Conservation (phyloP, 2,113 vertebrate genomes). For the Neodontobutis hainanensis region DNA sequence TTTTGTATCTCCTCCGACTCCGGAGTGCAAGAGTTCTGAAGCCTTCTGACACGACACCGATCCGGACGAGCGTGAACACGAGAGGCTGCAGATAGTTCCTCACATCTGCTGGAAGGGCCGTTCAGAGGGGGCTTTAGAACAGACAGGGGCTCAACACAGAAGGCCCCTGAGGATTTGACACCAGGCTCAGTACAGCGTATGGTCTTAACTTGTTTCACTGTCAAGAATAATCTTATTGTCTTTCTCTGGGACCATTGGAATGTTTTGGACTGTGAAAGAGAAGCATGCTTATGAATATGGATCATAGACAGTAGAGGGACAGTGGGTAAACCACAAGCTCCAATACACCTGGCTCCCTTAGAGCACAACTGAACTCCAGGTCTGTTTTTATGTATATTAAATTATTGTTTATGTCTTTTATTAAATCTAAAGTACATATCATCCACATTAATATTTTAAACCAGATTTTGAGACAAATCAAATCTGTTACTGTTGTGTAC, state of each 20-base stretch:
- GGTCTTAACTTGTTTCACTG: constrained; percentile 38
- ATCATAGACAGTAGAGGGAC: too few species aligned
- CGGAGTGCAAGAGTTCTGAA: constrained; percentile 40
- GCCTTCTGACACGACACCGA: constrained; percentile 40
- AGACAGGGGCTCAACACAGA: constrained; percentile 31
- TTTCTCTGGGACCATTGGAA: neutral
- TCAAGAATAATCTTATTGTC: constrained; percentile 56
- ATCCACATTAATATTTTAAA: too few species aligned
- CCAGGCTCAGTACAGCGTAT: constrained; percentile 32
- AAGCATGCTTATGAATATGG: neutral
- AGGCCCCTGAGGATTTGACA: constrained; percentile 36
- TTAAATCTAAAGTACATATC: too few species aligned
- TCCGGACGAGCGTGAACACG: constrained; percentile 27
- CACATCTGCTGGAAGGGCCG: constrained; percentile 45
- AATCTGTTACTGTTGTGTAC: too few species aligned
- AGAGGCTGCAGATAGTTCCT: constrained; percentile 51
- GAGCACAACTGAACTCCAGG: too few species aligned
- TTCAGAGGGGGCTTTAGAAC: constrained; percentile 42
- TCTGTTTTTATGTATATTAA: too few species aligned
- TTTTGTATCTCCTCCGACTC: constrained; percentile 40
- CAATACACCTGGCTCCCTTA: too few species aligned
- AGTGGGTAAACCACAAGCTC: too few species aligned
- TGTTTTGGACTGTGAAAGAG: too few species aligned
- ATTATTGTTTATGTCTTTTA: too few species aligned
- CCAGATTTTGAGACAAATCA: too few species aligned